A percentile compares a stretch with the other conserved stretches of the same genome.
Conservation (phyloP, 2,888 invertebrate genomes). For the Papilio protenor region DNA sequence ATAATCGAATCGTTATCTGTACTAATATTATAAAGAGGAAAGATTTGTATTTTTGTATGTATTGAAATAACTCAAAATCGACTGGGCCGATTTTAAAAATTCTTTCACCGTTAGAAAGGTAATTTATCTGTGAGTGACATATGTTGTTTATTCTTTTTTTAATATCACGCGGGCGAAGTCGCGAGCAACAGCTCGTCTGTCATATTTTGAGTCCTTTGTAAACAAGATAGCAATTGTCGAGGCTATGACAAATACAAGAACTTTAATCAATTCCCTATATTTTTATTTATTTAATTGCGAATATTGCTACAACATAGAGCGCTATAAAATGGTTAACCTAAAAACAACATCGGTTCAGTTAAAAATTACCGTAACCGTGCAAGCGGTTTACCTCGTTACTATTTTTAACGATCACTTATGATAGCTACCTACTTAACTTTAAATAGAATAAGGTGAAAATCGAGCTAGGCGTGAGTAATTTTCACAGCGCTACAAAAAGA, state of each 20-base stretch:
- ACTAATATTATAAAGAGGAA: too few species aligned
- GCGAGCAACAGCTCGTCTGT: too few species aligned
- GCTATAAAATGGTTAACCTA: conserved; percentile 21
- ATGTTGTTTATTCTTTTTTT: too few species aligned
- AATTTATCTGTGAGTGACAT: too few species aligned
- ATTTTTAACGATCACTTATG: conserved; percentile 45
- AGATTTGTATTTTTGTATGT: too few species aligned
- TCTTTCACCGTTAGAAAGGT: too few species aligned
- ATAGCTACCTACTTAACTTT: conserved; percentile 45
- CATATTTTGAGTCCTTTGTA: too few species aligned
- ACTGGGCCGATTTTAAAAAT: too few species aligned
- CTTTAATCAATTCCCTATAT: not conserved
- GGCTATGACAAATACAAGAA: not conserved
- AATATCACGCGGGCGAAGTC: too few species aligned
- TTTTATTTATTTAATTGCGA: not conserved
- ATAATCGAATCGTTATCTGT: too few species aligned
- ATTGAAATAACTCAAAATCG: too few species aligned
- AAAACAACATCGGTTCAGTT: conserved; percentile 38
- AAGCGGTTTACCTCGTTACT: conserved; percentile 42
- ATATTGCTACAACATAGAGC: not conserved
- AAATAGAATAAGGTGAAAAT: conserved; percentile 45
- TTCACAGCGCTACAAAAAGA: conserved; percentile 23
- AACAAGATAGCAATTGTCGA: not conserved
- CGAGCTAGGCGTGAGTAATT: conserved; percentile 32
- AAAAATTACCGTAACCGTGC: conserved; percentile 40